Evolutionary conservation across 2,888 invertebrate genomes (phyloP).

Genomic region (Ditylenchus weischeri): DNA sequence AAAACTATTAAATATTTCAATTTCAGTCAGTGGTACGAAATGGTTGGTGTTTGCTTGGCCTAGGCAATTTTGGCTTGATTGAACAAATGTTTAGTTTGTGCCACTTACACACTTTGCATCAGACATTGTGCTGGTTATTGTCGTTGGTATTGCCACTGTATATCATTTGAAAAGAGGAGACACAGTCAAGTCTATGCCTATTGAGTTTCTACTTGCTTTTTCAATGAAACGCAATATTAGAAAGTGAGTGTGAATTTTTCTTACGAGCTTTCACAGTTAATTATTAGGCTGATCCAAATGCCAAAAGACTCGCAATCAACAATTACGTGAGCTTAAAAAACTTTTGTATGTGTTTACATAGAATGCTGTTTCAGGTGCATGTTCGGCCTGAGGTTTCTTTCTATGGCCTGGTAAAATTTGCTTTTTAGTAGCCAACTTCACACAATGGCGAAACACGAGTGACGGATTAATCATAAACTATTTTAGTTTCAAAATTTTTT

Average conservation of each 20-base stretch:
- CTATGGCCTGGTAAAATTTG: constrained; percentile 48
- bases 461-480: too few species aligned
- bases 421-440: too few species aligned
- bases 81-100: constrained; percentile 29
- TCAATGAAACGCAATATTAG: constrained; percentile 50
- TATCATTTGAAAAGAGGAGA: constrained; percentile 51
- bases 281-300: constrained; percentile 39
- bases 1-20: not conserved
- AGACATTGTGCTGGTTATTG: constrained; percentile 46
- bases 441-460: too few species aligned
- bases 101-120: constrained; percentile 53
- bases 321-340: constrained; percentile 39
- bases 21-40: constrained; percentile 49
- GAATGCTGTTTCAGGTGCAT: constrained; percentile 29
- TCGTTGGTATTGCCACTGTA: constrained; percentile 54
- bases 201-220: constrained; percentile 52
- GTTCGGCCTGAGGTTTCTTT: constrained; percentile 53
- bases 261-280: not conserved
- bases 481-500: too few species aligned
- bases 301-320: constrained; percentile 57
- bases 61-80: too few species aligned
- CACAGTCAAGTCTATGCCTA: constrained; percentile 47
- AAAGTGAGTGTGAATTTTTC: constrained; percentile 23
- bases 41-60: too few species aligned
- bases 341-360: too few species aligned